These are phyloP conservation scores for Watsonalla cultraria DNA, from an alignment of 2,888 invertebrate species.

Conservation along the genomic window DNA sequence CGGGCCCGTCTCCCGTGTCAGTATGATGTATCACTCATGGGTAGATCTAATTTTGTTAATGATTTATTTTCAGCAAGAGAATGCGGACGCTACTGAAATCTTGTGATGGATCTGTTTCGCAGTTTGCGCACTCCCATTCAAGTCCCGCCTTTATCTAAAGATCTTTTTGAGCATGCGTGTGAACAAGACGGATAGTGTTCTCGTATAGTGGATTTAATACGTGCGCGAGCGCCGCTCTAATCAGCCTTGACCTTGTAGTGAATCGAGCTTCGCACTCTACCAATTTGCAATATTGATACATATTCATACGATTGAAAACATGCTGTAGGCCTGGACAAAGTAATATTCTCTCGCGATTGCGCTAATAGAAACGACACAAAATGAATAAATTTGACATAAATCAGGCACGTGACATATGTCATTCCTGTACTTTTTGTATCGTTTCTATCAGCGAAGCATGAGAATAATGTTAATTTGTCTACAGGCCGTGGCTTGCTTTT, in stretches of 20 bases:
- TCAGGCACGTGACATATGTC: no score
- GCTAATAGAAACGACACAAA: no score
- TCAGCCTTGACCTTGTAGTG: conserved; percentile 68
- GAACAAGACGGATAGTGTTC: conserved; percentile 39
- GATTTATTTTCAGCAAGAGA: conserved; percentile 63
- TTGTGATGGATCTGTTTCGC: conserved; percentile 48
- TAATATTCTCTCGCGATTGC: neutral
- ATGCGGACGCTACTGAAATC: conserved; percentile 57
- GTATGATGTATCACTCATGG: conserved; percentile 28
- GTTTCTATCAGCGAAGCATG: no score
- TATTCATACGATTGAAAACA: conserved; percentile 11
- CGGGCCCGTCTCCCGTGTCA: conserved; percentile 17
- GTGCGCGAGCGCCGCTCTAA: conserved; percentile 44
- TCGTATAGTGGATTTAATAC: conserved; percentile 16
- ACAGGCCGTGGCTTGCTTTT: neutral
- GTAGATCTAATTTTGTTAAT: conserved; percentile 47
- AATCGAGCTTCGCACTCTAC: conserved; percentile 46
- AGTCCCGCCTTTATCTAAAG: conserved; percentile 30
- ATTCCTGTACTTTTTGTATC: no score
- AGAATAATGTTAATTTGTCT: neutral
- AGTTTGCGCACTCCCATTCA: conserved; percentile 29
- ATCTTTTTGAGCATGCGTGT: conserved; percentile 18
- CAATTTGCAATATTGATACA: conserved; percentile 42
- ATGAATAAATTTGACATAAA: no score
- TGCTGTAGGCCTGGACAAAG: conserved; percentile 6